phyloP scores from a whole-genome alignment of 1,140 invertebrate genomes.

The Drosophila bipectinata region DNA sequence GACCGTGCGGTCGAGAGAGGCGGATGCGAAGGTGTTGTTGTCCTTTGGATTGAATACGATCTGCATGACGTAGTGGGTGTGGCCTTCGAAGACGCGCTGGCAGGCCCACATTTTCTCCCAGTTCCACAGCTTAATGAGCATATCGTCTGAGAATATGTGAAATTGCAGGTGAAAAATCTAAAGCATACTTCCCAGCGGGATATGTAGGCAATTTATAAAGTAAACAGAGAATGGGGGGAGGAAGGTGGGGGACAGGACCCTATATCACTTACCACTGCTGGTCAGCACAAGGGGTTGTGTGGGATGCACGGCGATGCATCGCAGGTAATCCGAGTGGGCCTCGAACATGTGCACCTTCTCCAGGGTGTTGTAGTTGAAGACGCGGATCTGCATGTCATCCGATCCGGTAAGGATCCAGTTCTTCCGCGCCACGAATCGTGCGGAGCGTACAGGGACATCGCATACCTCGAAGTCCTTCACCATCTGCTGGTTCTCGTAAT shows the following conservation, averaged over 20 bases:
- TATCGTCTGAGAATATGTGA: conserved; percentile 89
- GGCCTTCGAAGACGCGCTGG: conserved; percentile 98
- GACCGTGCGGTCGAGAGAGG: conserved; percentile 97
- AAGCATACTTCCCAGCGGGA: conserved; percentile 27
- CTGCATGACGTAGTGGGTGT: conserved; percentile 99
- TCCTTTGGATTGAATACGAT: conserved; percentile 99
- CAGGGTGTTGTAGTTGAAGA: conserved; percentile 99
- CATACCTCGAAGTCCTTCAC: conserved; percentile 90
- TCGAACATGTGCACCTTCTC: conserved; percentile 98
- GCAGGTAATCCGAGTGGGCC: conserved; percentile 99
- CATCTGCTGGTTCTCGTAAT: conserved; percentile 94
- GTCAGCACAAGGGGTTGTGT: conserved; percentile 98
- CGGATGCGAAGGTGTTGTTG: conserved; percentile 99
- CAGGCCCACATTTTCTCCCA: conserved; percentile 99
- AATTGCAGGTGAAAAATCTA: conserved; percentile 1
- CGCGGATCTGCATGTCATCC: conserved; percentile 97
- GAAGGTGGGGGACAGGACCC: background rate
- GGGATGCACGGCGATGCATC: conserved; percentile 98
- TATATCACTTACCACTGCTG: conserved; percentile 91
- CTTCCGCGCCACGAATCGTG: conserved; percentile 98
- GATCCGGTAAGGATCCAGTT: conserved; percentile 99
- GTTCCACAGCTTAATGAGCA: conserved; percentile 99
- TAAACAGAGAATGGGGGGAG: conserved; percentile 16
- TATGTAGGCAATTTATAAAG: background rate
- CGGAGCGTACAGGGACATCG: conserved; percentile 97